Conservation (phyloP, 2,113 vertebrate species). For the Oryzias celebensis region DNA sequence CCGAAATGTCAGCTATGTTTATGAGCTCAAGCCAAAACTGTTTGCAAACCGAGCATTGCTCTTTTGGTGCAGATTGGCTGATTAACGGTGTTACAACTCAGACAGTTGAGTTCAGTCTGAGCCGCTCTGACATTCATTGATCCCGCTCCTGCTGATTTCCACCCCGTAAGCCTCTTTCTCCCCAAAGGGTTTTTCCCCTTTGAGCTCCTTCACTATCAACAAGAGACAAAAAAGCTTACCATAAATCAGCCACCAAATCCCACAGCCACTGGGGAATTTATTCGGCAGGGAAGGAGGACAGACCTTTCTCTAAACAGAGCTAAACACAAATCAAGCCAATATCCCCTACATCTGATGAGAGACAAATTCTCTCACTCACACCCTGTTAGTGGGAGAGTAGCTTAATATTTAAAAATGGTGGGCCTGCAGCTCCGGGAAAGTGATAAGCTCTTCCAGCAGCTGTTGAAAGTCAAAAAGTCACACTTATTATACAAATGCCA, state of each 20-base stretch:
- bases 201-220: constrained; percentile 30
- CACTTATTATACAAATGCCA: not conserved
- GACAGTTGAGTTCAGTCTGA: not conserved
- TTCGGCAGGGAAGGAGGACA: constrained; percentile 2
- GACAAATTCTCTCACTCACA: not conserved
- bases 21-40: not conserved
- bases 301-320: constrained; percentile 1
- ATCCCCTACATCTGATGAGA: constrained; percentile 5
- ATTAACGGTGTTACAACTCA: not conserved
- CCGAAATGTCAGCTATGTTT: not conserved
- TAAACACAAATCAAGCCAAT: not conserved
- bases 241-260: constrained; percentile 39
- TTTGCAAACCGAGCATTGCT: not conserved
- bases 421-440: not conserved
- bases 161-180: constrained; percentile 12
- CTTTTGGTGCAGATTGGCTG: not conserved
- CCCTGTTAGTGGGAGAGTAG: not conserved
- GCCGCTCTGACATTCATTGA: constrained; percentile 10
- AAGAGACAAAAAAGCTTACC: constrained; percentile 37
- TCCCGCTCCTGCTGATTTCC: constrained; percentile 18
- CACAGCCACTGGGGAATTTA: constrained; percentile 9
- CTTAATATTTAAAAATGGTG: not conserved
- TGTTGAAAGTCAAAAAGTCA: not conserved
- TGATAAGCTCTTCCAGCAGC: not conserved
- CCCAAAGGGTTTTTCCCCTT: constrained; percentile 17